Percentiles rank a stretch among this genome's conserved stretches.
Evolutionary conservation across 2,888 invertebrate genomes (phyloP).

Genomic region (Leptogaster cylindrica): DNA sequence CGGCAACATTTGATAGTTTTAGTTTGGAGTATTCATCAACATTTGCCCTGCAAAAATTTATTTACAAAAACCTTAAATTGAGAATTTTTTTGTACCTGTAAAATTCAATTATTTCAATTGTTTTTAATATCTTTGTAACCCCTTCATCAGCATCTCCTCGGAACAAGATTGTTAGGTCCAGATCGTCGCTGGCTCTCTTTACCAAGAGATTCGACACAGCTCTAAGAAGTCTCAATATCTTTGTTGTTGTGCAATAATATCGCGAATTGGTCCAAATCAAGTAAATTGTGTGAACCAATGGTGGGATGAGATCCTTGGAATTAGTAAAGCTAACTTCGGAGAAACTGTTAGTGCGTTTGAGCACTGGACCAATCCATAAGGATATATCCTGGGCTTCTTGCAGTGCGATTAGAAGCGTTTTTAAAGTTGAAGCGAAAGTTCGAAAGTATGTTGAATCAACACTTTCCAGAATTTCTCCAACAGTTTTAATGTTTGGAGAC

Average conservation of each 20-base stretch:
- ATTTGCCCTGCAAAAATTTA: constrained; percentile 12
- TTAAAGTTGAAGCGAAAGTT: constrained; percentile 79
- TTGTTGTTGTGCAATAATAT: constrained; percentile 72
- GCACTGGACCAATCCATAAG: constrained; percentile 78
- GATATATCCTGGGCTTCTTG: constrained; percentile 87
- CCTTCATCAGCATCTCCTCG: constrained; percentile 85
- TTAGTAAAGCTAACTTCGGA: constrained; percentile 76
- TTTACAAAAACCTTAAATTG: no score
- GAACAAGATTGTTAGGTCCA: constrained; percentile 83
- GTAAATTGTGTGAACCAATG: constrained; percentile 83
- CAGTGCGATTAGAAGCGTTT: constrained; percentile 75
- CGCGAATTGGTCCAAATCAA: constrained; percentile 85
- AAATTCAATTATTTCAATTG: constrained; percentile 64
- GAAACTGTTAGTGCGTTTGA: constrained; percentile 63
- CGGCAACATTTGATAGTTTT: constrained; percentile 65
- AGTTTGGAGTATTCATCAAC: constrained; percentile 57
- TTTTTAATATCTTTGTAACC: constrained; percentile 67
- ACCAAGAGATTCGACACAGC: constrained; percentile 86
- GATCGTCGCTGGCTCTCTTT: constrained; percentile 73
- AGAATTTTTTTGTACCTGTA: constrained; percentile 63
- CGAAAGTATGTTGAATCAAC: constrained; percentile 81
- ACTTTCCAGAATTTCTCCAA: constrained; percentile 79
- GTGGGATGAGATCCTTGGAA: constrained; percentile 67
- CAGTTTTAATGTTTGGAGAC: constrained; percentile 78
- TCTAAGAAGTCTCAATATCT: constrained; percentile 75